These are phyloP conservation scores for Caenorhabditis briggsae DNA, from an alignment of 1,140 invertebrate genomes.

Conservation along the genomic window DNA sequence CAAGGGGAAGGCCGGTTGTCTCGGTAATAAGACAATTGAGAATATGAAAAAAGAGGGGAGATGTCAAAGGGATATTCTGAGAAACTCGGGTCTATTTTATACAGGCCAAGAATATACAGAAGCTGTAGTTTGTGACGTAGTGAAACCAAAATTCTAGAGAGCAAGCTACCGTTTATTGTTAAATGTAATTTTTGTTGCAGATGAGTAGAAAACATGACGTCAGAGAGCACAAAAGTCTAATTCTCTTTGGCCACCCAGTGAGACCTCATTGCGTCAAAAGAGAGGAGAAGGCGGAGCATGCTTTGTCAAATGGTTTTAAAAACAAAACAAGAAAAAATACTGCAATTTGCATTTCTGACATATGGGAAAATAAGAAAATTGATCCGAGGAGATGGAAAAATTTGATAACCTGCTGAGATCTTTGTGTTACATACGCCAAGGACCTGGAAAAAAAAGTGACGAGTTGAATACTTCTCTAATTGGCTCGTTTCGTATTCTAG, in stretches of 20 bases:
- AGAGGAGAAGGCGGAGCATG: constrained; percentile 13
- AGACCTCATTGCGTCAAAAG: constrained; percentile 24
- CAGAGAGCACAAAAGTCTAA: constrained; percentile 14
- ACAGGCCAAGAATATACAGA: neutral
- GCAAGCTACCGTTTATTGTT: neutral
- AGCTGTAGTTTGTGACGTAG: neutral
- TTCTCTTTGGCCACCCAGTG: neutral
- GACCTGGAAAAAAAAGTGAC: no score
- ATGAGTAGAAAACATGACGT: neutral
- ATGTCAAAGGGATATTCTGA: neutral
- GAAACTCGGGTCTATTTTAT: neutral
- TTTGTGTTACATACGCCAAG: no score
- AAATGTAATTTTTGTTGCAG: neutral
- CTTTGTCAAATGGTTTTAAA: constrained; percentile 23
- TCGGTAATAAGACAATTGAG: no score
- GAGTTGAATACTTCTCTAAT: no score
- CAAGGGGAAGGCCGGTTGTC: no score
- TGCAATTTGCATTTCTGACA: neutral
- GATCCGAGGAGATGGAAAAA: no score
- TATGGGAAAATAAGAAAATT: no score
- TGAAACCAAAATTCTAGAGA: neutral
- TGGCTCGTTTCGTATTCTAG: no score
- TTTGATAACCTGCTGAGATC: no score
- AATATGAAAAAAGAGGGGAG: neutral
- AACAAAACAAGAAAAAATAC: neutral